These are phyloP conservation scores for Ceriagrion tenellum DNA, from an alignment of 2,888 invertebrate genomes.

Conservation along the genomic window DNA sequence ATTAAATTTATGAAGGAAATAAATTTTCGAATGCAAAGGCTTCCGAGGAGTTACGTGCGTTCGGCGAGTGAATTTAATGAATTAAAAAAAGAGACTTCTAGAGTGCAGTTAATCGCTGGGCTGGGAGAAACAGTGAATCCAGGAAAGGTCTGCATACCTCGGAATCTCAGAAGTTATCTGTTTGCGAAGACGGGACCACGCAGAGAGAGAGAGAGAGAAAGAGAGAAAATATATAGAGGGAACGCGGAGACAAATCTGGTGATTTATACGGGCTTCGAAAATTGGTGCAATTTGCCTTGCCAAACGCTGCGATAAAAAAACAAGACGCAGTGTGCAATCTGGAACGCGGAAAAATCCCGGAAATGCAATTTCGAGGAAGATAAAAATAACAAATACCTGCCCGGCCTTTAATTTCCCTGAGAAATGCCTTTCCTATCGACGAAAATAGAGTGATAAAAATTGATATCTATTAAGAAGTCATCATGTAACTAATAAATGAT, in stretches of 20 bases:
- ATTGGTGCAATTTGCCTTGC: conserved; percentile 21
- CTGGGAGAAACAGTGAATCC: neutral
- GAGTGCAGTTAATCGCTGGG: neutral
- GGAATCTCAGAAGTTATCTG: neutral
- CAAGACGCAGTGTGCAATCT: neutral
- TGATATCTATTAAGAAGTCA: neutral
- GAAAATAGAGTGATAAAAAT: neutral
- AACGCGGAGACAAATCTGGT: neutral
- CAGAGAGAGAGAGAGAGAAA: neutral
- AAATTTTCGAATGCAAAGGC: too few relatives aligned
- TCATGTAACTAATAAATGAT: too few relatives aligned
- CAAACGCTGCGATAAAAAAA: neutral
- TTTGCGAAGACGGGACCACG: neutral
- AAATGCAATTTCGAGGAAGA: neutral
- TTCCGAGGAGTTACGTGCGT: too few relatives aligned
- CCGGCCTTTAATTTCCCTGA: neutral
- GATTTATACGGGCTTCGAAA: neutral
- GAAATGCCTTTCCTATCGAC: neutral
- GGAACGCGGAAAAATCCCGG: neutral
- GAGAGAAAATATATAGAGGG: neutral
- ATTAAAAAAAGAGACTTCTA: neutral
- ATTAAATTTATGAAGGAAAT: too few relatives aligned
- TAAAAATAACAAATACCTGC: neutral
- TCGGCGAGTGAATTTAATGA: neutral
- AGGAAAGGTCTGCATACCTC: neutral